A percentile compares a stretch with the other conserved stretches of the same genome.
Evolutionary conservation across 1,140 invertebrate species (phyloP).

Genomic region (Carcinoscorpius rotundicauda): DNA sequence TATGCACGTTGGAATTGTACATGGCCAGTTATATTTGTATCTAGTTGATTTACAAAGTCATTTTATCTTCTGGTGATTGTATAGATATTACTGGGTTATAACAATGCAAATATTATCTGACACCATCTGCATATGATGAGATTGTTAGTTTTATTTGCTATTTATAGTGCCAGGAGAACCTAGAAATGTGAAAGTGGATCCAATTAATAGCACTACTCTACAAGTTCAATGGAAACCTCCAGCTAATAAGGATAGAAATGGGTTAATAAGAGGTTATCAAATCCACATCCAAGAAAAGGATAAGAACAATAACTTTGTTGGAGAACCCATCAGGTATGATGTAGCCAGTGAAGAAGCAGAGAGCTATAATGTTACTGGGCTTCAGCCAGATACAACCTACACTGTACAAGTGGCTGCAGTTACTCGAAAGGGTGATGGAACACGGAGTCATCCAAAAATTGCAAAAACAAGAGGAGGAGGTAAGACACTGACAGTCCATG

Average conservation of each 20-base stretch:
- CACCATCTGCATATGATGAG: background rate
- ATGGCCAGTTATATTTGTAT: no score
- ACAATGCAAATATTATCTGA: background rate
- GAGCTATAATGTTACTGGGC: conserved; percentile 67
- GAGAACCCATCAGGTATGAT: conserved; percentile 43
- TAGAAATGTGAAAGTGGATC: conserved; percentile 67
- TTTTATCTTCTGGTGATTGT: no score
- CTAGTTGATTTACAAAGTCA: no score
- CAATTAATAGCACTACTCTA: conserved; percentile 86
- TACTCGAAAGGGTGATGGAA: conserved; percentile 87
- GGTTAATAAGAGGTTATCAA: conserved; percentile 92
- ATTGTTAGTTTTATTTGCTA: no score
- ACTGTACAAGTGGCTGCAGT: conserved; percentile 70
- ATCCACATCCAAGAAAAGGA: conserved; percentile 86
- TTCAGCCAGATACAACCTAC: conserved; percentile 88
- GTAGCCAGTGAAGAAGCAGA: conserved; percentile 61
- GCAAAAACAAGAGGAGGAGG: conserved; percentile 80
- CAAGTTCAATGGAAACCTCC: conserved; percentile 86
- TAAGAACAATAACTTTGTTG: conserved; percentile 43
- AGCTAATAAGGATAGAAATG: conserved; percentile 75
- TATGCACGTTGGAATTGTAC: no score
- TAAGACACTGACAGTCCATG: conserved; percentile 18
- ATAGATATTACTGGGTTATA: background rate
- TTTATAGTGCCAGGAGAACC: conserved; percentile 77
- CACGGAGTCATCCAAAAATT: conserved; percentile 62